These are phyloP conservation scores for Rostratula benghalensis DNA, from an alignment of 2,113 vertebrate genomes.

Conservation along the genomic window DNA sequence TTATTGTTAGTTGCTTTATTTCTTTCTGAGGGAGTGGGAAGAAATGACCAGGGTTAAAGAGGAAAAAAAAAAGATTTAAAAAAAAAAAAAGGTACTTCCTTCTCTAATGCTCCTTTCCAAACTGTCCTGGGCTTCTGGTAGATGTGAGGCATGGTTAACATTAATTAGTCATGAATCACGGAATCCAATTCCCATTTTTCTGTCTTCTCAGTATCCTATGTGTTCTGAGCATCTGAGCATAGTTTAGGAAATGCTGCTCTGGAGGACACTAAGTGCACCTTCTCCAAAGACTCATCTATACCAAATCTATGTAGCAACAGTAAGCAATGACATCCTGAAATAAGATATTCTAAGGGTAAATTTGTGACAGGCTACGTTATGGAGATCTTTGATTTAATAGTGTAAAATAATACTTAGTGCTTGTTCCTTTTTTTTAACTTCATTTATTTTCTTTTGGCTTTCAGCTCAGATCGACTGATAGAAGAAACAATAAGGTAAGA, in stretches of 20 bases:
- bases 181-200: neutral
- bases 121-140: neutral
- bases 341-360: neutral
- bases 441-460: slow-evolving; percentile 33
- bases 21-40: neutral
- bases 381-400: neutral
- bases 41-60: neutral
- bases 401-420: neutral
- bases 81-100: neutral
- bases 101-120: neutral
- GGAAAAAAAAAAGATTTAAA: too few species aligned
- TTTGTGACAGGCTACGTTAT: neutral
- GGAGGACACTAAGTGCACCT: neutral
- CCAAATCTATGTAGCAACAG: neutral
- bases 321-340: neutral
- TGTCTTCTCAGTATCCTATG: neutral
- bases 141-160: neutral
- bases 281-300: neutral
- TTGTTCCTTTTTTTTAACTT: slow-evolving; percentile 19
- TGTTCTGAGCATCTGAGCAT: neutral
- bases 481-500: slow-evolving; percentile 98
- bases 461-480: slow-evolving; percentile 95
- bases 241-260: neutral
- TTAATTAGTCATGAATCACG: neutral
- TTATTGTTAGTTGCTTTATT: neutral